These are phyloP conservation scores for Volucella bombylans DNA, from an alignment of 2,888 invertebrate species.

Conservation along the genomic window DNA sequence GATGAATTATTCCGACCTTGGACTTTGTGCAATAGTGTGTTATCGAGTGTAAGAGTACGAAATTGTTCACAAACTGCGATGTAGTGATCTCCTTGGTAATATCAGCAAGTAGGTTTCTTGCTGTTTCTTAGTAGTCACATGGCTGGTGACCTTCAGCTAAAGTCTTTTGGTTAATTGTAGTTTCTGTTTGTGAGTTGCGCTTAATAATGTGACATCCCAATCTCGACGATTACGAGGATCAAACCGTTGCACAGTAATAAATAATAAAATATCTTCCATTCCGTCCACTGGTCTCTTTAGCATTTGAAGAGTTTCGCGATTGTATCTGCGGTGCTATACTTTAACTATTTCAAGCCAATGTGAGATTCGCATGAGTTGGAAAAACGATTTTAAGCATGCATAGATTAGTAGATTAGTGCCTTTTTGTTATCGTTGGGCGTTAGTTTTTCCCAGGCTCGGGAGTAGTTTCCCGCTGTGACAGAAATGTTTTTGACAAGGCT, in stretches of 20 bases:
- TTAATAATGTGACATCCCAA: slow-evolving; percentile 1
- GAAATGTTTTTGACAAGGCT: not conserved
- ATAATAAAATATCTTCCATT: slow-evolving; percentile 1
- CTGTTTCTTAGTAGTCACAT: too few species aligned
- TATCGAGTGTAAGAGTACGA: not conserved
- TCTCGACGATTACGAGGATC: not conserved
- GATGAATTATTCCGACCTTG: not conserved
- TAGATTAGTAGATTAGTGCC: too few species aligned
- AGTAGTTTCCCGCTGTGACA: slow-evolving; percentile 8
- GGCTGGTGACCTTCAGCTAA: too few species aligned
- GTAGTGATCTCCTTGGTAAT: slow-evolving; percentile 15
- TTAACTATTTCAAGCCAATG: not conserved
- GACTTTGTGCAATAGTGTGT: not conserved
- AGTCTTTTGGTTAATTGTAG: too few species aligned
- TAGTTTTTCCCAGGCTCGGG: slow-evolving; percentile 6
- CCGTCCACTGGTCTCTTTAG: slow-evolving; percentile 1
- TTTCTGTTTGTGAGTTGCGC: not conserved
- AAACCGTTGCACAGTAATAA: slow-evolving; percentile 3
- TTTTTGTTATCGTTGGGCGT: slow-evolving; percentile 12
- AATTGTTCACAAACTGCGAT: slow-evolving; percentile 19
- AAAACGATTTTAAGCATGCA: slow-evolving; percentile 2
- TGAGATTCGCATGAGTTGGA: not conserved
- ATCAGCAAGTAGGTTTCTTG: not conserved
- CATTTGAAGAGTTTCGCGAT: slow-evolving; percentile 23
- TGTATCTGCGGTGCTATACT: slow-evolving; percentile 19